These are phyloP conservation scores for Agonum fuliginosum DNA, from an alignment of 2,888 invertebrate species.

Conservation along the genomic window DNA sequence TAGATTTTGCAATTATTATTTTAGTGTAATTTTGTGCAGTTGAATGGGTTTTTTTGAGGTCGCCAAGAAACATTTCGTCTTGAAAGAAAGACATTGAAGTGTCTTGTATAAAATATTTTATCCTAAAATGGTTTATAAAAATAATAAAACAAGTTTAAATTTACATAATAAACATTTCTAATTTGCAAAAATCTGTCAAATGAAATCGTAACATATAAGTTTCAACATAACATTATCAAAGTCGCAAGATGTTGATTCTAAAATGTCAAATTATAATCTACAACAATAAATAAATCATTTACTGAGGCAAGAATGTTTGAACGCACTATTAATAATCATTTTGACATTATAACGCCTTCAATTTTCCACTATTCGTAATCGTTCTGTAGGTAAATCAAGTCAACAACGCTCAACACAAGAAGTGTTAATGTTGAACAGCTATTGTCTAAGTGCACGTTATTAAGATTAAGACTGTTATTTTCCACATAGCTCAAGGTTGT, in stretches of 20 bases:
- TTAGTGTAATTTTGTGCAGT: background rate
- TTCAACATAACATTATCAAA: too few relatives aligned
- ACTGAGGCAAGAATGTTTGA: background rate
- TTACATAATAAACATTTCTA: too few relatives aligned
- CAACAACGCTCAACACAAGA: too few relatives aligned
- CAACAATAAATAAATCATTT: background rate
- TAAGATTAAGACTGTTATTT: background rate
- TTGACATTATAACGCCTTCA: slow-evolving; percentile 14
- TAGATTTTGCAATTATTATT: background rate
- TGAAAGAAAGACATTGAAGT: background rate
- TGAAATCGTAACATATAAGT: too few relatives aligned
- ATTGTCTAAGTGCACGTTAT: slow-evolving; percentile 8
- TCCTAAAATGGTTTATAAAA: too few relatives aligned
- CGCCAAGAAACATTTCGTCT: slow-evolving; percentile 25
- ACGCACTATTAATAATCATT: slow-evolving; percentile 9
- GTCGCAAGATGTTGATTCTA: too few relatives aligned
- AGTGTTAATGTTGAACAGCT: slow-evolving; percentile 4
- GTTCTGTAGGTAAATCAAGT: slow-evolving; percentile 5
- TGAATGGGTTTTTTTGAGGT: slow-evolving; percentile 10
- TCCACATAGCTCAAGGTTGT: background rate
- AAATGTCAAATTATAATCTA: slow-evolving; percentile 6
- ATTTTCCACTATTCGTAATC: background rate
- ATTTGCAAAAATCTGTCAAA: too few relatives aligned
- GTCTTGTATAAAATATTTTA: background rate
- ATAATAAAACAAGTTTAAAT: too few relatives aligned